Evolutionary conservation across 2,888 invertebrate species (phyloP).

Genomic region (Eubasilissa splendida): DNA sequence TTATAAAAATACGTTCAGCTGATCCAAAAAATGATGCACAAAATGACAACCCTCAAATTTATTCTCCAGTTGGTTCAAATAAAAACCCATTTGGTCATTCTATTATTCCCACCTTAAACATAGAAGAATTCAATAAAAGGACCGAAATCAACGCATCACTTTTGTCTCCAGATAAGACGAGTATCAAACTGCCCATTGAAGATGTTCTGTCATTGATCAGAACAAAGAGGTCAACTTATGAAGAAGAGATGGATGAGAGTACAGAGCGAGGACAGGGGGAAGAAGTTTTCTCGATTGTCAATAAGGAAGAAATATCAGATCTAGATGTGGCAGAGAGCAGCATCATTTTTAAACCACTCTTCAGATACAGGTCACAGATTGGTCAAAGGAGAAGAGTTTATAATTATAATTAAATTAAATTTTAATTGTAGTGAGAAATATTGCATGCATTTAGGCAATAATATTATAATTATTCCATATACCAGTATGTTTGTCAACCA

Average conservation of each 20-base stretch:
- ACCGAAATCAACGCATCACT: slow-evolving; percentile 34
- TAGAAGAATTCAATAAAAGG: slow-evolving; percentile 16
- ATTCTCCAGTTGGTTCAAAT: not conserved
- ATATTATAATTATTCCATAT: too few species aligned
- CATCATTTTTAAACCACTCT: slow-evolving; percentile 53
- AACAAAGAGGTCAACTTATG: slow-evolving; percentile 18
- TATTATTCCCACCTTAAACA: slow-evolving; percentile 22
- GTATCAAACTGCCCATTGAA: slow-evolving; percentile 16
- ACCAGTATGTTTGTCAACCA: too few species aligned
- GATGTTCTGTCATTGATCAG: slow-evolving; percentile 20
- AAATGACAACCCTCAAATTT: not conserved
- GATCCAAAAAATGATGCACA: not conserved
- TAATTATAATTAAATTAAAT: not conserved
- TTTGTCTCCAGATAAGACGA: not conserved
- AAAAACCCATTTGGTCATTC: not conserved
- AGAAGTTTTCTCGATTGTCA: not conserved
- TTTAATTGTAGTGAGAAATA: too few species aligned
- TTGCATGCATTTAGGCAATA: too few species aligned
- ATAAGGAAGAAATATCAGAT: slow-evolving; percentile 42
- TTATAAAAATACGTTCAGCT: slow-evolving; percentile 15
- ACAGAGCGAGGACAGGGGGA: not conserved
- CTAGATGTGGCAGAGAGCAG: slow-evolving; percentile 55
- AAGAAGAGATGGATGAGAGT: slow-evolving; percentile 3
- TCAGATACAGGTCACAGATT: slow-evolving; percentile 55
- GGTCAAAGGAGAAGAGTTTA: slow-evolving; percentile 48